Conservation (phyloP, 2,113 vertebrate genomes). For the Dermatemys mawii region DNA sequence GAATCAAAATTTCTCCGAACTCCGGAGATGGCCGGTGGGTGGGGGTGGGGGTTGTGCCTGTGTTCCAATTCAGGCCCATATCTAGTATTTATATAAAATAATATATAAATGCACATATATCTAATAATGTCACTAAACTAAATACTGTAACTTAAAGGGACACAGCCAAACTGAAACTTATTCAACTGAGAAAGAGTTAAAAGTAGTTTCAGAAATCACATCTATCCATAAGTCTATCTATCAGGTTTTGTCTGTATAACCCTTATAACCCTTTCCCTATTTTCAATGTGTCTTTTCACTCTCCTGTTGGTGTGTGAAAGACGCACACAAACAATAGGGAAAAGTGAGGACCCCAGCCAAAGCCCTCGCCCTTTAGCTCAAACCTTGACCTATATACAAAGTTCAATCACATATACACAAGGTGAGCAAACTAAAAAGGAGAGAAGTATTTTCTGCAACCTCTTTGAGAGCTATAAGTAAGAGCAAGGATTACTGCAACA, state of each 20-base stretch:
- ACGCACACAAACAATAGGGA: conserved; percentile 13
- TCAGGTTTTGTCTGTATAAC: neutral
- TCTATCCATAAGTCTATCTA: neutral
- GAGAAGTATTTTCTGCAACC: neutral
- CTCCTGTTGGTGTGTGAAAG: neutral
- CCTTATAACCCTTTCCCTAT: neutral
- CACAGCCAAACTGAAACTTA: neutral
- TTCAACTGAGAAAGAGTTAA: neutral
- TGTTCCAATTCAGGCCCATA: neutral
- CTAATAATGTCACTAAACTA: neutral
- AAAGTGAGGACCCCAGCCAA: conserved; percentile 17
- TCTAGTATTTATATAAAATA: neutral
- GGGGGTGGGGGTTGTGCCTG: neutral
- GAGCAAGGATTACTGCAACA: neutral
- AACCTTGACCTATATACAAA: neutral
- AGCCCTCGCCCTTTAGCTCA: neutral
- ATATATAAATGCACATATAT: neutral
- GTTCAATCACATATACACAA: neutral
- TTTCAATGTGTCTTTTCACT: neutral
- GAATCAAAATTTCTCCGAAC: conserved; percentile 14
- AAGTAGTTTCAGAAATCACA: neutral
- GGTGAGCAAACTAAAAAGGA: neutral
- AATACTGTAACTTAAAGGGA: neutral
- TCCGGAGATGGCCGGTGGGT: neutral
- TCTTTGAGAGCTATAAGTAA: neutral